Percentiles rank a stretch among this genome's conserved stretches.
Conservation (phyloP, 1,140 invertebrate species). For the Goniozus legneri region DNA sequence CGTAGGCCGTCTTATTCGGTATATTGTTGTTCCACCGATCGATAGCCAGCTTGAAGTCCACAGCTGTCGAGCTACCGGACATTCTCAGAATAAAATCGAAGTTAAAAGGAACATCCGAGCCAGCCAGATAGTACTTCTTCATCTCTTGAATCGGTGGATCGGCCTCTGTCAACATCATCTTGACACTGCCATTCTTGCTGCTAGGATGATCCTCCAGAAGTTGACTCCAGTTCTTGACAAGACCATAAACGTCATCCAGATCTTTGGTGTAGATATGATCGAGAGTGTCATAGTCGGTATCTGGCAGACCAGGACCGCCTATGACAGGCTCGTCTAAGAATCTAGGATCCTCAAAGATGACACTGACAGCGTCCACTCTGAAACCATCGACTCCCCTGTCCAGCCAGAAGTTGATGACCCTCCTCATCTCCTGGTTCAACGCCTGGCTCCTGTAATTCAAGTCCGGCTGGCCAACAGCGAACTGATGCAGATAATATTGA, state of each 20-base stretch:
- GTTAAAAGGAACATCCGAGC: conserved; percentile 59
- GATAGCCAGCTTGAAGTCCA: conserved; percentile 54
- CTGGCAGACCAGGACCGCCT: neutral
- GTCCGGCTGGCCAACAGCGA: conserved; percentile 63
- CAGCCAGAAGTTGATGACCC: conserved; percentile 63
- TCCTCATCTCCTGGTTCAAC: conserved; percentile 59
- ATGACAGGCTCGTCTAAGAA: conserved; percentile 57
- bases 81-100: conserved; percentile 54
- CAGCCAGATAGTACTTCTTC: conserved; percentile 64
- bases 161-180: conserved; percentile 58
- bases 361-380: conserved; percentile 62
- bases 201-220: conserved; percentile 59
- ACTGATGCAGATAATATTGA: conserved; percentile 63
- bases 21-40: conserved; percentile 58
- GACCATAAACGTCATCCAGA: conserved; percentile 56
- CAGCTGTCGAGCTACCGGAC: conserved; percentile 53
- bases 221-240: conserved; percentile 63
- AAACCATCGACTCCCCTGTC: conserved; percentile 69
- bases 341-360: conserved; percentile 56
- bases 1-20: conserved; percentile 39
- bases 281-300: conserved; percentile 35
- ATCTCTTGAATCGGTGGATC: conserved; percentile 56
- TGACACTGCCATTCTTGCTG: conserved; percentile 37
- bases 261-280: conserved; percentile 65
- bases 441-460: conserved; percentile 64